phyloP scores from a whole-genome alignment of 2,797 vertebrate genomes.

The Coregonus sp. region DNA sequence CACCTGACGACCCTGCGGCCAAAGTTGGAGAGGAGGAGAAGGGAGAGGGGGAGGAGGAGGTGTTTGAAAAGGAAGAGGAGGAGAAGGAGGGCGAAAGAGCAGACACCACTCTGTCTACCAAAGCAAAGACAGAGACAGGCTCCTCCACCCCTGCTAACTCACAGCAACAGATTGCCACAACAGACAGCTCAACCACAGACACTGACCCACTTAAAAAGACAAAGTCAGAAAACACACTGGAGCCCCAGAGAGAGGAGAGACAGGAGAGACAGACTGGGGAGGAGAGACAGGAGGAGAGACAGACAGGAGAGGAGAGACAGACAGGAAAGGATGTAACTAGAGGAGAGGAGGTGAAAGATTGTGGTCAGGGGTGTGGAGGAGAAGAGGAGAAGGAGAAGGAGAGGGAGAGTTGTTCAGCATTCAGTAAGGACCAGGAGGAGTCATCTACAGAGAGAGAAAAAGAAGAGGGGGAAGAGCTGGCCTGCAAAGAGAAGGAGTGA shows the following conservation, averaged over 20 bases:
- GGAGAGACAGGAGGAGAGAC: slow-evolving; percentile 13
- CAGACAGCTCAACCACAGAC: background rate
- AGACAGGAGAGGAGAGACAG: background rate
- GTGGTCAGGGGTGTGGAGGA: background rate
- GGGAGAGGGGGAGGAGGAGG: slow-evolving; percentile 32
- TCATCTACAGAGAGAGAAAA: background rate
- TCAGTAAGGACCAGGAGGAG: background rate
- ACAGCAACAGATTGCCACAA: slow-evolving; percentile 5
- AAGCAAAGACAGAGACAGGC: background rate
- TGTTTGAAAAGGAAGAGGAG: slow-evolving; percentile 20
- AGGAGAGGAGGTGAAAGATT: slow-evolving; percentile 18
- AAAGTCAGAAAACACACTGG: background rate
- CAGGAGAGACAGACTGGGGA: slow-evolving; percentile 16
- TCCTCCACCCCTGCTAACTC: background rate
- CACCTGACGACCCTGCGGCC: background rate
- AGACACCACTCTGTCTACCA: background rate
- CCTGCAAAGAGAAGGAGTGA: slow-evolving; percentile 12
- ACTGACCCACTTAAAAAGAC: slow-evolving; percentile 1
- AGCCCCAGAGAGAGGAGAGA: slow-evolving; percentile 22
- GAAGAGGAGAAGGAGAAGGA: background rate
- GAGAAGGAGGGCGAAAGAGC: slow-evolving; percentile 17
- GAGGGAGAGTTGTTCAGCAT: background rate
- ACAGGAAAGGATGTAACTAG: slow-evolving; percentile 16
- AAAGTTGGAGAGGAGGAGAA: background rate
- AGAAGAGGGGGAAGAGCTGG: background rate